Percentiles rank a stretch among this genome's conserved stretches.
These are phyloP conservation scores for Sialia sialis DNA, from an alignment of 2,113 vertebrate species.

Conservation along the genomic window DNA sequence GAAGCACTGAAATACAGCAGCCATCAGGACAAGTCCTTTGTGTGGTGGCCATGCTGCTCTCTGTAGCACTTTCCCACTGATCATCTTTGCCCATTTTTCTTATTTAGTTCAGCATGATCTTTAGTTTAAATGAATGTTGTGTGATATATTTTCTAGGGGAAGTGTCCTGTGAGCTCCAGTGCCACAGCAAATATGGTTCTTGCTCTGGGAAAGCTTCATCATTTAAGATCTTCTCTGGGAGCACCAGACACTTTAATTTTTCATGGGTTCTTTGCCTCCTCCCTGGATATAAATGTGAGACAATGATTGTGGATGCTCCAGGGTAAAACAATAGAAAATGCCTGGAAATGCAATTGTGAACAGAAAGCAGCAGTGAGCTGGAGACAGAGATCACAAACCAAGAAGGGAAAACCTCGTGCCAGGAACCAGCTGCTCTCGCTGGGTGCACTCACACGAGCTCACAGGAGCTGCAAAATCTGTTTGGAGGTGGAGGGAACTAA, in stretches of 20 bases:
- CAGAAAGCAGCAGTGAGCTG: neutral
- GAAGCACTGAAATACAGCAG: neutral
- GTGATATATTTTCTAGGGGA: neutral
- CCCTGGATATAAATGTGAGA: neutral
- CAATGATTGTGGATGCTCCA: neutral
- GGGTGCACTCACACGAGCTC: neutral
- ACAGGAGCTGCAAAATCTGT: neutral
- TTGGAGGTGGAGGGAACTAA: neutral
- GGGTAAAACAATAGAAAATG: neutral
- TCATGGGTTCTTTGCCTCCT: neutral
- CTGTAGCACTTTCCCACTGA: neutral
- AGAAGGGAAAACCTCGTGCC: neutral
- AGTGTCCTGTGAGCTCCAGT: neutral
- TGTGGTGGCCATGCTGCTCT: neutral
- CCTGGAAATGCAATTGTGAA: neutral
- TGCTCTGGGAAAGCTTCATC: neutral
- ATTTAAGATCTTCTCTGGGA: neutral
- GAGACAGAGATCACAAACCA: neutral
- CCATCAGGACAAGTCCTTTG: neutral
- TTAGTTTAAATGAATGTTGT: neutral
- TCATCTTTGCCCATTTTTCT: neutral
- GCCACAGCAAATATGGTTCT: neutral
- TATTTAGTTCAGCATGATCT: neutral
- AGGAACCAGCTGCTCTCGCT: neutral
- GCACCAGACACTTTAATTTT: neutral